Base-by-base conservation (phyloP, 2,797 vertebrate genomes). In the Enteromius treurensis region DNA sequence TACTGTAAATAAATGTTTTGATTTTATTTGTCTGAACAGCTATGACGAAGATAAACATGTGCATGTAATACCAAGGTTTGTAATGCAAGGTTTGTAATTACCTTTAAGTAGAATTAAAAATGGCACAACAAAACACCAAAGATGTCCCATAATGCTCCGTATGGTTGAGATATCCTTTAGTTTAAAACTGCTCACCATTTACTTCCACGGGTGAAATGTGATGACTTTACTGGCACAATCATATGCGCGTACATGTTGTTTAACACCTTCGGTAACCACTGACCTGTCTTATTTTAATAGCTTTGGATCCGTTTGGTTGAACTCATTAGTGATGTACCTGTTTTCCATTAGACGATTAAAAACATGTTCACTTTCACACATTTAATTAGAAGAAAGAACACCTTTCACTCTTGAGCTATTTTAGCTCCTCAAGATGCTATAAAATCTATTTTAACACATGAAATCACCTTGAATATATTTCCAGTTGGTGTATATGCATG, bases 191-290 rank as follows among this genome's bases (percentile, higher is more conserved):
- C 49, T 68, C 14, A 45, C 1, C 6, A 21, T 40, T 82, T 40
- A 23, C 80, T 45, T 79, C 21, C 19, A 75, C 9, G 26, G n/a
- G 42, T 74, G 11, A 79, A 60, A 67, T 26, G 37, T 37, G n/a
- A 51, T 3, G 9, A 68, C 7, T 58, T 58, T 3, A 58, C 9
- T 58, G 17, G 64, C 15, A 53, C 34, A 19, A 9, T 34, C 37
- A 6, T 68, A 14, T 65, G 58, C 34, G 13, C 80, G 69, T 74
- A 60, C 14, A 53, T 90, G 53, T 58, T 58, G 53, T 93, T 94
- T 76, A 82, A 93, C 94, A 94, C 93, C 90, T 94, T 37, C 17
- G 17, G 85, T 93, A 85, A 91, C 88, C 86, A 87, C 64, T 93
- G 90, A 87, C 9, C 85, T 89, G 81, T 91, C 81, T 79, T 91